Base-by-base conservation (phyloP, 2,113 vertebrate genomes). In the Macquaria ambigua region DNA sequence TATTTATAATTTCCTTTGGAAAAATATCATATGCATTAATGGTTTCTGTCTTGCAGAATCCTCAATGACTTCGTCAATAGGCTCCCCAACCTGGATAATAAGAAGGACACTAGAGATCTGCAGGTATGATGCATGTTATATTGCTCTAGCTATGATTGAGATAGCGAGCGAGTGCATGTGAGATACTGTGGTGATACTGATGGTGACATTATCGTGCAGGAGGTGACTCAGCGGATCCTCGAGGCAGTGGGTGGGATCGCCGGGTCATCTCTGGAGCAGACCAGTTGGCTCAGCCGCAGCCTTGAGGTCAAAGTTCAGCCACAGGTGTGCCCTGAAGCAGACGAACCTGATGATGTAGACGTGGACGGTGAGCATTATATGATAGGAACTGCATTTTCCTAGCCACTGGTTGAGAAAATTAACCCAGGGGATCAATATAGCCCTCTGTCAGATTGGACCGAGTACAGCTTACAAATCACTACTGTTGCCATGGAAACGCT, bases 221-320 rank as follows among this genome's bases (percentile, higher is more conserved):
- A 99, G 61, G 96, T 99, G 92, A 97, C 98, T 34, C 98, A 99
- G 73, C 96, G 96, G 87, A 96, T 99, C 87, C 93, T 99, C 10
- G 98, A 99, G 86, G 95, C 97, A 1, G 97, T 99, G 39, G 98
- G 97, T 0, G 97, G 95, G 20, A 94, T 99, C 37, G 98, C 97
- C 10, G 98, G 98, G 1, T 99, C 98, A 0, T 99, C 98, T 68
- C 92, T 99, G 85, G 98, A 99, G 66, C 98, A 99, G 91, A 99
- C 98, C 81, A 99, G 98, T 78, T 99, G 98, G 98, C 96, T 99
- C 52, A 99, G 98, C 91, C 96, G 98, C 71, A 99, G 97, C 85
- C 95, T 99, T 63, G 98, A 99, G 83, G 98, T 99, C 87, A 99
- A 99, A 94, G 97, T 97, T 76, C 98, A 97, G 91, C 97, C 98